These are phyloP conservation scores for Gouania willdenowi DNA, from an alignment of 2,797 vertebrate species.

Conservation along the genomic window DNA sequence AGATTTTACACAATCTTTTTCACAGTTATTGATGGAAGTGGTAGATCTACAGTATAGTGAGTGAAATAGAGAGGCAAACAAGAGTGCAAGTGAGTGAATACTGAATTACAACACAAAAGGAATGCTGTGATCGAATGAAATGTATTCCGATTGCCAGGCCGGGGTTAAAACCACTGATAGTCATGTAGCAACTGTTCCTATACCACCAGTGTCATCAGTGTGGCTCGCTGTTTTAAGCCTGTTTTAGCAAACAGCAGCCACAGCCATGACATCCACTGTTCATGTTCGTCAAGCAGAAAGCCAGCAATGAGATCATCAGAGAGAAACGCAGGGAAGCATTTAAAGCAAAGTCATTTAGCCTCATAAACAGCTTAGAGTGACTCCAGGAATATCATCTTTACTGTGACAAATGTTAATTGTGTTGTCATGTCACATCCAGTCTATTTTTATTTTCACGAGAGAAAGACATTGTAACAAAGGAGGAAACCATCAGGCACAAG, in stretches of 20 bases:
- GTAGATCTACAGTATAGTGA: too few relatives aligned
- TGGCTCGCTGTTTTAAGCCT: conserved; percentile 35
- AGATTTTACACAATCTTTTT: too few relatives aligned
- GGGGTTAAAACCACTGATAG: conserved; percentile 66
- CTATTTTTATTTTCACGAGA: background rate
- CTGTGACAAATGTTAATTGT: conserved; percentile 46
- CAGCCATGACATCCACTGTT: conserved; percentile 47
- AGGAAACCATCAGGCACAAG: background rate
- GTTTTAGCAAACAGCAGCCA: conserved; percentile 53
- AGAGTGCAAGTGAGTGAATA: background rate
- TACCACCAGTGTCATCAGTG: conserved; percentile 56
- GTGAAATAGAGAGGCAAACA: background rate
- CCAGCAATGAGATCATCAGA: conserved; percentile 54
- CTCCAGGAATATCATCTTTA: conserved; percentile 38
- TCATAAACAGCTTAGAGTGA: conserved; percentile 7
- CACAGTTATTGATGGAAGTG: too few relatives aligned
- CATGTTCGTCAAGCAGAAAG: conserved; percentile 56
- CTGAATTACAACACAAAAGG: conserved; percentile 13
- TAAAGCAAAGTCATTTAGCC: conserved; percentile 37
- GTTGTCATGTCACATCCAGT: conserved; percentile 27
- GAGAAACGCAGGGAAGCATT: conserved; percentile 43
- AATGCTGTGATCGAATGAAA: conserved; percentile 31
- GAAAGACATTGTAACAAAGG: background rate
- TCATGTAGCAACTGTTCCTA: conserved; percentile 63
- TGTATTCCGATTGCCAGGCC: conserved; percentile 56